Conservation (phyloP, 1,140 invertebrate species). For the Helicoverpa armigera region DNA sequence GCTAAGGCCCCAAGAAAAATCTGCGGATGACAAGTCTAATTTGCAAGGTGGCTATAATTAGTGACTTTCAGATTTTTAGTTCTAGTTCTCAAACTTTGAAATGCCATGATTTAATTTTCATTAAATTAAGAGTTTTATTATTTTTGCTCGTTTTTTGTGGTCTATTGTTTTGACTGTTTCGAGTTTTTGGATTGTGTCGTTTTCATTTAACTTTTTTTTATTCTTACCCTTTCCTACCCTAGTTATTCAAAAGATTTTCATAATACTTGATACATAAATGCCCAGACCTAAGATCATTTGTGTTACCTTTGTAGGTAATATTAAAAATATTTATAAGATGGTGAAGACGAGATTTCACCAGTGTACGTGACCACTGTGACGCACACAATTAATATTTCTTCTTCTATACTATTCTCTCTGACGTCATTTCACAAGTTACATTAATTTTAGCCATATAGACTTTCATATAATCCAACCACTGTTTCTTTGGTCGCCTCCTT, state of each 20-base stretch:
- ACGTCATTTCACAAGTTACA: too few species aligned
- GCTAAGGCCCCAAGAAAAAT: constrained; percentile 33
- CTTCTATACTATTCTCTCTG: too few species aligned
- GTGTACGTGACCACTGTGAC: too few species aligned
- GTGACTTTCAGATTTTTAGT: constrained; percentile 51
- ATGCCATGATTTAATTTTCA: constrained; percentile 28
- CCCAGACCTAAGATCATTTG: too few species aligned
- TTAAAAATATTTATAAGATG: too few species aligned
- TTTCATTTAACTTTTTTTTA: background rate
- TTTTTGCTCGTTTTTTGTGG: background rate
- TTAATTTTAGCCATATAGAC: too few species aligned
- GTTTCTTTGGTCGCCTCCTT: too few species aligned
- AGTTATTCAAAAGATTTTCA: background rate
- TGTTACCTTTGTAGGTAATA: too few species aligned
- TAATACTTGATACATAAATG: too few species aligned
- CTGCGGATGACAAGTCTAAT: constrained; percentile 52
- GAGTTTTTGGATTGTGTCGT: background rate
- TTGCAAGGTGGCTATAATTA: constrained; percentile 53
- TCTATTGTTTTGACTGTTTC: background rate
- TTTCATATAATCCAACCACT: too few species aligned
- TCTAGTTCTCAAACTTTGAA: constrained; percentile 3
- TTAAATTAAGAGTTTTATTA: constrained; percentile 3
- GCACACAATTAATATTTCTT: too few species aligned
- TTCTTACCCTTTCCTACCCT: background rate
- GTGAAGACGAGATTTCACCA: too few species aligned